phyloP scores from a whole-genome alignment of 2,888 invertebrate genomes.

The Leptopilina myrica region DNA sequence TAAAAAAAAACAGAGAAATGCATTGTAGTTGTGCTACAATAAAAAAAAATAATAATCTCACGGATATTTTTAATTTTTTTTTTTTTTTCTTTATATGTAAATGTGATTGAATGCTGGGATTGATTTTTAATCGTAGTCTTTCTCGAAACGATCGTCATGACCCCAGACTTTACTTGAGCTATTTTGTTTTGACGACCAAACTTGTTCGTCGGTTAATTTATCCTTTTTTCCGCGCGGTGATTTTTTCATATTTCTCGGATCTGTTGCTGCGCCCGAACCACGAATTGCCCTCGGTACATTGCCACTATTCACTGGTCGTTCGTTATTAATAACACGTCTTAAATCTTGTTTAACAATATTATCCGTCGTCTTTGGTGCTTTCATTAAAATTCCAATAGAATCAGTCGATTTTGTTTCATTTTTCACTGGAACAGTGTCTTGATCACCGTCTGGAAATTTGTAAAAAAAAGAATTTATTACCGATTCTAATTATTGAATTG shows the following conservation, averaged over 20 bases:
- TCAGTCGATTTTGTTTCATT: slow-evolving; percentile 29
- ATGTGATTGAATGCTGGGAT: too few relatives aligned
- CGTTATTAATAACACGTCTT: slow-evolving; percentile 35
- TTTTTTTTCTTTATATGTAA: too few relatives aligned
- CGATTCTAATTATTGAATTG: not conserved
- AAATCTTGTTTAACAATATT: slow-evolving; percentile 14
- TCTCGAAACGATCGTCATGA: slow-evolving; percentile 66
- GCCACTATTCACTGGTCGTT: slow-evolving; percentile 42
- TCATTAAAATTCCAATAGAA: slow-evolving; percentile 46
- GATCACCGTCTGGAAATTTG: slow-evolving; percentile 10
- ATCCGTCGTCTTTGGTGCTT: slow-evolving; percentile 49
- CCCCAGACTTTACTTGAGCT: slow-evolving; percentile 62
- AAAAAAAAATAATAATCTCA: too few relatives aligned
- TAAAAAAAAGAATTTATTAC: not conserved
- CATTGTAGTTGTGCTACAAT: too few relatives aligned
- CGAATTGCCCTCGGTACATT: slow-evolving; percentile 63
- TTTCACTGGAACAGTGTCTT: slow-evolving; percentile 14
- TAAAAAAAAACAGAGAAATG: too few relatives aligned
- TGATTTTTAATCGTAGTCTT: slow-evolving; percentile 58
- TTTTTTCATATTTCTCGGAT: slow-evolving; percentile 56
- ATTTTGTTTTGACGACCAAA: slow-evolving; percentile 59
- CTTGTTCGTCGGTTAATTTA: slow-evolving; percentile 59
- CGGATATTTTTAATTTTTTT: too few relatives aligned
- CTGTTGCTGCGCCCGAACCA: slow-evolving; percentile 65
- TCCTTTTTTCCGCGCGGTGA: slow-evolving; percentile 54